A percentile compares a stretch with the other conserved stretches of the same genome.
phyloP scores from a whole-genome alignment of 2,113 vertebrate species.

The Callocephalon fimbriatum region DNA sequence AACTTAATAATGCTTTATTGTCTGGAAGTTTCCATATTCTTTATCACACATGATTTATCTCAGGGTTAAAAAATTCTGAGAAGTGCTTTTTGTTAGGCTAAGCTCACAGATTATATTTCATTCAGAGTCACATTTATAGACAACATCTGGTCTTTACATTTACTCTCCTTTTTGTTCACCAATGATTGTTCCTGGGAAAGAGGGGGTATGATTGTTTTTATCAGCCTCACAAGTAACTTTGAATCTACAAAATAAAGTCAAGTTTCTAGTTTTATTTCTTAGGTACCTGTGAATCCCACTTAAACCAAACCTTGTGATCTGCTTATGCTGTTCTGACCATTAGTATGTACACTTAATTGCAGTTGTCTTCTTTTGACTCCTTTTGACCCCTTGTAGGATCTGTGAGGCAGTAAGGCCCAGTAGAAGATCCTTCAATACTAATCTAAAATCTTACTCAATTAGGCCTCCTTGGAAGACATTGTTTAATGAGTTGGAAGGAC shows the following conservation, averaged over 20 bases:
- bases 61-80: constrained; percentile 39
- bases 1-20: neutral
- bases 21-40: constrained; percentile 1
- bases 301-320: neutral
- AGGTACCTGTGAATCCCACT: neutral
- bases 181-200: neutral
- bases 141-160: constrained; percentile 43
- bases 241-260: neutral
- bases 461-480: neutral
- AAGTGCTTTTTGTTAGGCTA: constrained; percentile 51
- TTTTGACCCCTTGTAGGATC: neutral
- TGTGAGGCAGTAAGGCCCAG: neutral
- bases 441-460: constrained; percentile 36
- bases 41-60: constrained; percentile 45
- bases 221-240: neutral
- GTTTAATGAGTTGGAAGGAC: constrained; percentile 34
- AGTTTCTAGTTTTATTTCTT: neutral
- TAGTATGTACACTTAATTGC: neutral
- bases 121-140: constrained; percentile 27
- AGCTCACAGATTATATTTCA: constrained; percentile 37
- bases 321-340: neutral
- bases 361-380: neutral
- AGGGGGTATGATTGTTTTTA: neutral
- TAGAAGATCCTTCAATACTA: neutral
- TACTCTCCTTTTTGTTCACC: neutral